Base-by-base conservation (phyloP, 2,797 vertebrate species). In the Florisuga fusca region DNA sequence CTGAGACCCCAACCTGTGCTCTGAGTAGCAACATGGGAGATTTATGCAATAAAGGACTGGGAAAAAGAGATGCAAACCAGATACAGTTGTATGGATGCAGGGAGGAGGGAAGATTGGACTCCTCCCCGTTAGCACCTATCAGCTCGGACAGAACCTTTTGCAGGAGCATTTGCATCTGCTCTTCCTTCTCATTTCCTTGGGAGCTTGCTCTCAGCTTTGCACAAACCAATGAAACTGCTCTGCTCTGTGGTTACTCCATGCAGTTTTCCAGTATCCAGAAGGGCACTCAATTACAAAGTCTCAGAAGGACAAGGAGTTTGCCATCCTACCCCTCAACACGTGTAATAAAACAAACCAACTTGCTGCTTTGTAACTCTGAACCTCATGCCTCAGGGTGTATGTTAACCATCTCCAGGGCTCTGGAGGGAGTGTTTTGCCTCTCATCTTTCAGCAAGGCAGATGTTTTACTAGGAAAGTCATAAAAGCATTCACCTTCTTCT, bases 331-430 rank as follows among this genome's bases (percentile, higher is more conserved):
- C 34, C 36, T 63, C 5, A 1, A 27, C 15, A 9, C 0, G 10
- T 72, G 62, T 33, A 55, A 5, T 9, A 84, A 29, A 2, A 7
- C 79, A 73, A 84, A 83, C 31, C 79, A 68, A 76, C 88, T 77
- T 95, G 79, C 46, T 79, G n/a, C 79, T 84, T 62, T 89, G 63
- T 66, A 76, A 36, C 79, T 51, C 34, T 43, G 69, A 84, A 54
- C 29, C 51, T 73, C 58, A 10, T 54, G 82, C 79, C 87, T 93
- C 73, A 33, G 79, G 82, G 73, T 74, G 27, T 76, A 77, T 91
- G 31, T 36, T 63, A 86, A 85, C 58, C 29, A 36, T 27, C 61
- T 78, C 36, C 72, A 85, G 54, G 57, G 34, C 66, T 77, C 66
- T 25, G 58, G 9, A 51, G 68, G 87, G 69, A 91, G 48, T 2